Conservation (phyloP, 1,140 invertebrate species). For the Leptoteleia sp. region DNA sequence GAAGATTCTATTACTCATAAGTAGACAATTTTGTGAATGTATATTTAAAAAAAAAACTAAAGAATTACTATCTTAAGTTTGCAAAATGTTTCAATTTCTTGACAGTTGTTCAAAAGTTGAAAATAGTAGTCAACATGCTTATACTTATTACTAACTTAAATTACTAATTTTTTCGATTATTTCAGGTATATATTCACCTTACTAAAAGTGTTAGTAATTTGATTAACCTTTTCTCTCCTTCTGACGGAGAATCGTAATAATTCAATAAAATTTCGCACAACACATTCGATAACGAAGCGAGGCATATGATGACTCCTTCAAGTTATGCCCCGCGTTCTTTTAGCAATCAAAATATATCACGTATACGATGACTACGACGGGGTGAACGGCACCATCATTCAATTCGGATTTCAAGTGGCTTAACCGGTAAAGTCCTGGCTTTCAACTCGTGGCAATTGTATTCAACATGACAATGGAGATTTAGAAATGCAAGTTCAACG, state of each 20-base stretch:
- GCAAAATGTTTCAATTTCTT: too few relatives aligned
- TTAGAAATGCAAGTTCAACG: constrained; percentile 74
- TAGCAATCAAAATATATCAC: constrained; percentile 41
- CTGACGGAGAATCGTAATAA: background rate
- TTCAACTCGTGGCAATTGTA: constrained; percentile 71
- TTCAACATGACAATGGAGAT: constrained; percentile 74
- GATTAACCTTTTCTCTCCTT: too few relatives aligned
- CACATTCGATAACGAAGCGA: constrained; percentile 10
- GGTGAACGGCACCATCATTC: constrained; percentile 59
- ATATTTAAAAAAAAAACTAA: too few relatives aligned
- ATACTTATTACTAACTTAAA: too few relatives aligned
- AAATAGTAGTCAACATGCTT: too few relatives aligned
- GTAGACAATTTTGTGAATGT: too few relatives aligned
- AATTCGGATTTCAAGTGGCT: constrained; percentile 63
- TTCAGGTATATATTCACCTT: too few relatives aligned
- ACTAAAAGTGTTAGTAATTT: too few relatives aligned
- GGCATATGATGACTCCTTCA: constrained; percentile 34
- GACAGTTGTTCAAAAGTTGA: too few relatives aligned
- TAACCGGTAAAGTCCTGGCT: constrained; percentile 64
- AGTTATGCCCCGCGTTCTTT: constrained; percentile 41
- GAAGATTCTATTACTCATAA: too few relatives aligned
- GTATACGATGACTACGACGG: constrained; percentile 26
- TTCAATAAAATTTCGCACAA: constrained; percentile 17
- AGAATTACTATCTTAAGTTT: too few relatives aligned
- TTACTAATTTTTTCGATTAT: too few relatives aligned